phyloP scores from a whole-genome alignment of 1,140 invertebrate species.

The Patella vulgata region DNA sequence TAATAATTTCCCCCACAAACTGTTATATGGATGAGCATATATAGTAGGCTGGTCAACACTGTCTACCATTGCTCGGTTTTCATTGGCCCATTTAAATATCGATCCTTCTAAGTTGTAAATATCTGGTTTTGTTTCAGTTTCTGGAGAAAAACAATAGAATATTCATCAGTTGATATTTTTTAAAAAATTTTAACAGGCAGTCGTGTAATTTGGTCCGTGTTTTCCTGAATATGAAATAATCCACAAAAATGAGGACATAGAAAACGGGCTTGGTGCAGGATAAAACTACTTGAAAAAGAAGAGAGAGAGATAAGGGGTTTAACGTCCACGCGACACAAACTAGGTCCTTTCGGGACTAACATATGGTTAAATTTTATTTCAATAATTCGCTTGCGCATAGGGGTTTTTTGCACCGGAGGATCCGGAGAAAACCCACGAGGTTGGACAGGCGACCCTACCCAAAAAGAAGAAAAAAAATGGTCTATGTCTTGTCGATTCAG shows the following conservation, averaged over 20 bases:
- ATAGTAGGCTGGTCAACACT: conserved; percentile 33
- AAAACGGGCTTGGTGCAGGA: neutral
- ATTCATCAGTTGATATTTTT: neutral
- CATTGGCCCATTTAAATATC: conserved; percentile 63
- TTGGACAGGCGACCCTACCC: too few relatives aligned
- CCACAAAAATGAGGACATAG: neutral
- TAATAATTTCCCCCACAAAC: conserved; percentile 52
- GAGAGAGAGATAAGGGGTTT: too few relatives aligned
- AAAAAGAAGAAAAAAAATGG: too few relatives aligned
- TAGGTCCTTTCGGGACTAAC: too few relatives aligned
- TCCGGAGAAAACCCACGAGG: too few relatives aligned
- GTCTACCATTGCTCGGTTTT: conserved; percentile 50
- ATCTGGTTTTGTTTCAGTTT: neutral
- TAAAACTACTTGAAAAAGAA: neutral
- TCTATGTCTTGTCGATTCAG: too few relatives aligned
- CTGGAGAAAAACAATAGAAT: conserved; percentile 3
- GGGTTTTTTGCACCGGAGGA: too few relatives aligned
- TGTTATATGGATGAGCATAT: conserved; percentile 54
- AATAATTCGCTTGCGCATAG: too few relatives aligned
- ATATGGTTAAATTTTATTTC: too few relatives aligned
- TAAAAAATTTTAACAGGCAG: neutral
- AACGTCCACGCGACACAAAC: too few relatives aligned
- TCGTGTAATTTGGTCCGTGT: neutral
- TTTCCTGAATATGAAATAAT: neutral
- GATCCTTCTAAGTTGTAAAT: conserved; percentile 57